A percentile compares a stretch with the other conserved stretches of the same genome.
phyloP scores from a whole-genome alignment of 2,888 invertebrate species.

The Xanthorhoe designata region DNA sequence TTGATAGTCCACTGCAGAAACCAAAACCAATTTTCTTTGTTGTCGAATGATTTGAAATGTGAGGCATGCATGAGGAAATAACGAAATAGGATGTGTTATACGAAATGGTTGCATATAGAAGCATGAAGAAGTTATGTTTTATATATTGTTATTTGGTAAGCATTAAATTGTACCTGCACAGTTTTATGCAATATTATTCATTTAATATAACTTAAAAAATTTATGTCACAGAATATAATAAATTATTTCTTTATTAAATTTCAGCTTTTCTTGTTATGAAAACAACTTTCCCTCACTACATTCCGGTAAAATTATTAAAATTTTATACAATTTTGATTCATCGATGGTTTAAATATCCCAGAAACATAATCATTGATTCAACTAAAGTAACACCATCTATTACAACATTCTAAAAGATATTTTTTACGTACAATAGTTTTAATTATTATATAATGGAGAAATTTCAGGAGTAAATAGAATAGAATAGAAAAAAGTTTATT shows the following conservation, averaged over 20 bases:
- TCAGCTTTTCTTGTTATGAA: constrained; percentile 30
- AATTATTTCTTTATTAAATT: not conserved
- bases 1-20: not conserved
- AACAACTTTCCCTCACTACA: constrained; percentile 49
- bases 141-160: constrained; percentile 22
- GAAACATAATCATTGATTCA: too few relatives aligned
- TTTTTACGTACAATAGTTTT: too few relatives aligned
- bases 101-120: constrained; percentile 8
- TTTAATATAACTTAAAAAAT: not conserved
- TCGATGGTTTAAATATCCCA: not conserved
- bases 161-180: not conserved
- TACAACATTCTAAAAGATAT: too few relatives aligned
- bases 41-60: constrained; percentile 5
- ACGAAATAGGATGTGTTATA: constrained; percentile 7
- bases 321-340: too few relatives aligned
- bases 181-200: too few relatives aligned
- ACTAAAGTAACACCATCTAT: too few relatives aligned
- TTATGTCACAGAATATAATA: not conserved
- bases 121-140: constrained; percentile 28
- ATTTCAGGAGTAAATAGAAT: too few relatives aligned
- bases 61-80: not conserved
- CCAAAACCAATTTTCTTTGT: constrained; percentile 13
- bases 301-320: constrained; percentile 44
- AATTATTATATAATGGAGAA: too few relatives aligned
- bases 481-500: too few relatives aligned